phyloP scores from a whole-genome alignment of 2,797 vertebrate genomes.

The Clarias pachynema region DNA sequence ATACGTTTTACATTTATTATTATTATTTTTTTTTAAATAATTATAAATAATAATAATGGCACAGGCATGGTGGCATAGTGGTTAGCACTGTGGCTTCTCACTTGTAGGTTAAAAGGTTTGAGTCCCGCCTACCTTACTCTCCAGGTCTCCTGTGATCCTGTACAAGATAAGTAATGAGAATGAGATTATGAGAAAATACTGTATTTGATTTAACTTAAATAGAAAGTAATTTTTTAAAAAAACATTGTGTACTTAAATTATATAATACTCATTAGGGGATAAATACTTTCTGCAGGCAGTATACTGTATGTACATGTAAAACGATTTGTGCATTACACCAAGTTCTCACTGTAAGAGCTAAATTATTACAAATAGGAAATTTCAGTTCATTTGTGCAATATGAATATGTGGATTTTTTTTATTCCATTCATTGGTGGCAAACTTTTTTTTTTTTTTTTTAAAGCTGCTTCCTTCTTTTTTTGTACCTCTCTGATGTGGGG shows the following conservation, averaged over 20 bases:
- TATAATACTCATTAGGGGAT: not conserved
- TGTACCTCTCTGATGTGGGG: conserved; percentile 1
- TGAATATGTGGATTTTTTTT: not conserved
- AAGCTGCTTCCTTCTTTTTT: not conserved
- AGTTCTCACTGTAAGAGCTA: not conserved
- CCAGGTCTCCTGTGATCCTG: too few species aligned
- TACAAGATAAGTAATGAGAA: too few species aligned
- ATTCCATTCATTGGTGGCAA: too few species aligned
- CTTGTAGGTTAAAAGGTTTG: too few species aligned
- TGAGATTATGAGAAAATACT: not conserved
- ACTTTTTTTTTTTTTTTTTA: too few species aligned
- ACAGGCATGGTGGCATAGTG: too few species aligned
- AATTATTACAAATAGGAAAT: not conserved
- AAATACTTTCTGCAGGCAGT: not conserved
- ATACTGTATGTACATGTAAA: too few species aligned
- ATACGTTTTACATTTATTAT: not conserved
- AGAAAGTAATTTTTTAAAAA: not conserved
- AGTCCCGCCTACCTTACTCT: too few species aligned
- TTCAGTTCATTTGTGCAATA: not conserved
- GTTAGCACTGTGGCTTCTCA: too few species aligned
- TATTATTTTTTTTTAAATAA: not conserved
- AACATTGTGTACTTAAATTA: not conserved
- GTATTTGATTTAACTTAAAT: not conserved
- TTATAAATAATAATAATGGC: not conserved
- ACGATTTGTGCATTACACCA: not conserved